Base-by-base conservation (phyloP, 2,113 vertebrate genomes). In the Onychorhynchus coronatus region DNA sequence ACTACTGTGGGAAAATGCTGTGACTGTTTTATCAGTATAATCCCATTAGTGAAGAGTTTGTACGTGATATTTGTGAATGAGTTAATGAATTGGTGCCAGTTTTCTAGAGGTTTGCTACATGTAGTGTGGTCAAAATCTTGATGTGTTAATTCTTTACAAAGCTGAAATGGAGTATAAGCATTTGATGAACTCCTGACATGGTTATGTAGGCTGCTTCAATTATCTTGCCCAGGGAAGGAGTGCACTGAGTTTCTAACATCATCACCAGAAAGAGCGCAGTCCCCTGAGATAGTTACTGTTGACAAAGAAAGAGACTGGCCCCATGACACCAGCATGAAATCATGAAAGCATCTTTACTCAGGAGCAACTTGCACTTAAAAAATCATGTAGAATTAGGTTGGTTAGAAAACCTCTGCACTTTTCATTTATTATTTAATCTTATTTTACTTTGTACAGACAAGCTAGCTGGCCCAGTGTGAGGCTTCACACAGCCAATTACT, bases 371-470 rank as follows among this genome's bases (percentile, higher is more conserved):
- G 44, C 55, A 61, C 77, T 96, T 94, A 80, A 83, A 96, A 94
- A 89, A 70, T 37, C 74, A 14, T 95, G 95, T 95, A 71, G 74
- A 95, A 87, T 96, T 94, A 96, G 93, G 96, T 97, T 96, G 92
- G 96, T 97, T 97, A 74, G 94, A 96, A 97, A 97, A 97, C 97
- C 97, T 98, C 97, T 97, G 93, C 96, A 94, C 97, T 30, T 47
- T 95, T 97, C 98, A 99, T 99, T 98, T 98, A 98, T 99, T 99
- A 99, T 99, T 99, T 98, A 99, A 96, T 97, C 98, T 98, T 98
- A 97, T 98, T 98, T 98, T 98, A 97, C 98, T 98, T 98, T 98
- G 98, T 98, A 98, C 98, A 98, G 98, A 98, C 98, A 98, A 98
- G 98, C 97, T 98, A 97, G 98, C 98, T 98, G 98, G 97, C 97